Conservation (phyloP, 2,797 vertebrate genomes). For the Myotis vivesi region DNA sequence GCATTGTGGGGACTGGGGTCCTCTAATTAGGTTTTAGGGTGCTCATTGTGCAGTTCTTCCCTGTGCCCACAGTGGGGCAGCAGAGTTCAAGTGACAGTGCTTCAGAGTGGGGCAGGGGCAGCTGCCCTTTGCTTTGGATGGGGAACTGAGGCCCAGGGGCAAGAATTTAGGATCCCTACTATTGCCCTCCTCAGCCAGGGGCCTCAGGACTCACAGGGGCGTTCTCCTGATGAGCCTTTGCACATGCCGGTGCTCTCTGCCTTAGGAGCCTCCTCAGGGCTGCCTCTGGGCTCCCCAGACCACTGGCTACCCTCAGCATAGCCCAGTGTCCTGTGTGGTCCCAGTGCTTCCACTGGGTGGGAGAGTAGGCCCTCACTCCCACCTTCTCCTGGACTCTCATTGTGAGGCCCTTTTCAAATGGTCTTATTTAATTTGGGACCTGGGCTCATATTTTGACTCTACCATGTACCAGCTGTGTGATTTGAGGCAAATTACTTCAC, state of each 20-base stretch:
- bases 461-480: not conserved
- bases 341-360: not conserved
- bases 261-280: not conserved
- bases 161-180: not conserved
- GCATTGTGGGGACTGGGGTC: not conserved
- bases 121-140: not conserved
- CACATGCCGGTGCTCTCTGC: not conserved
- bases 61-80: slow-evolving; percentile 51
- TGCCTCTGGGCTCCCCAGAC: not conserved
- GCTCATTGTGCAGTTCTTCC: not conserved
- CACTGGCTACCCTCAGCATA: not conserved
- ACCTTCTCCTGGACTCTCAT: not conserved
- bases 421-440: not conserved
- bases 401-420: not conserved
- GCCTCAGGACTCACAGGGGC: not conserved
- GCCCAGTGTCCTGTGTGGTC: not conserved
- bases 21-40: not conserved
- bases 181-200: not conserved
- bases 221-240: not conserved
- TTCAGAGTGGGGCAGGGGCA: not conserved
- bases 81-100: not conserved
- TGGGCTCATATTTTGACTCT: not conserved
- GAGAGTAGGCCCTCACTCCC: not conserved
- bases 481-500: not conserved
- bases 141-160: not conserved